Base-by-base conservation (phyloP, 2,797 vertebrate species). In the Poecilia gillii region DNA sequence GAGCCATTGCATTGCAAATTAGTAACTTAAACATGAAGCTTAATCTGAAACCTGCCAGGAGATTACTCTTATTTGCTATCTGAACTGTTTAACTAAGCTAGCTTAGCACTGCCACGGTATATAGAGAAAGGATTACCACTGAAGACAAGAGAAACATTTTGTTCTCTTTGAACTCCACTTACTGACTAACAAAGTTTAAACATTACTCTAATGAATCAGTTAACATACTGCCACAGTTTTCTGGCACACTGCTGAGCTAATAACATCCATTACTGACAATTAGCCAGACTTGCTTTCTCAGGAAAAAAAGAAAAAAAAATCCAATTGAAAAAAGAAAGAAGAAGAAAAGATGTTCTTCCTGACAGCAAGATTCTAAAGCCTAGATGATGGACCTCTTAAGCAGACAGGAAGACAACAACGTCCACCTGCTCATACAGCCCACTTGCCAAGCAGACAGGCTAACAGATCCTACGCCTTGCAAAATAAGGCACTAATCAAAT, bases 351-450 rank as follows among this genome's bases (percentile, higher is more conserved):
- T 76, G 85, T 83, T 77, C 80, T 78, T 76, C 72, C 72, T 57
- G 79, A 83, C 81, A 81, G 82, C 73, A 82, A 84, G 78, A 64
- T 68, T 77, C 47, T 76, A 82, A 77, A 80, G 76, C 79, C 84
- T 83, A 82, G 72, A 70, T 57, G 78, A 73, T 51, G 66, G 76
- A 89, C 57, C 73, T 86, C 89, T 89, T 88, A 91, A 89, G 77
- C 81, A 86, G 89, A 89, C 80, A 87, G 86, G 88, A 84, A 81
- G 83, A 90, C 80, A 84, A 85, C 89, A 86, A 91, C 84, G 85
- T 84, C 85, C 86, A 90, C 89, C 91, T 94, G 87, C 82, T 91
- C 89, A 64, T 85, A 74, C 80, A 81, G 72, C 74, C 70, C 62
- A 83, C 51, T 81, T 84, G 88, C 89, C 84, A 89, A 89, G 72